phyloP scores from a whole-genome alignment of 2,888 invertebrate species.

The Drosophila dives region DNA sequence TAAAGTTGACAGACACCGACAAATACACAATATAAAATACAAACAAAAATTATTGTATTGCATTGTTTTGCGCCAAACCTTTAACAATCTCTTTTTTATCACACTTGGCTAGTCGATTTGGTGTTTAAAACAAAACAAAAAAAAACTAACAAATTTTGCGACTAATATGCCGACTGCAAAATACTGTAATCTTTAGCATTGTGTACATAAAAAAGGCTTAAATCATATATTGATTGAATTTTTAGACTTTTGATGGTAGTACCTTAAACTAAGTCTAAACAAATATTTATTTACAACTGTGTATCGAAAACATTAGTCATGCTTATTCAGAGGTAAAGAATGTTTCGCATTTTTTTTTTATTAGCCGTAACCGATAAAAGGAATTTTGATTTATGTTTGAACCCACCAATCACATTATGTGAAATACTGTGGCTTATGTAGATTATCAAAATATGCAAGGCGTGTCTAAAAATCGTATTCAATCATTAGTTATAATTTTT shows the following conservation, averaged over 20 bases:
- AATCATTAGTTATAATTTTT: neutral
- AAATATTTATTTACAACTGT: neutral
- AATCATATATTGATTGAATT: neutral
- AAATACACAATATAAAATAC: neutral
- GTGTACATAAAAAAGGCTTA: neutral
- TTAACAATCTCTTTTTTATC: neutral
- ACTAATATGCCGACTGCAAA: fast-evolving
- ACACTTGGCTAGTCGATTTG: neutral
- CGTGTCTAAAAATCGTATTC: neutral
- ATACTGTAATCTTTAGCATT: neutral
- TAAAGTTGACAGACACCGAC: slow-evolving; percentile 44
- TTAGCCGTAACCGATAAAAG: neutral
- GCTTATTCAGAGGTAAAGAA: neutral
- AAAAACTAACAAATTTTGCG: neutral
- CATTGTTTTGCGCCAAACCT: slow-evolving; percentile 37
- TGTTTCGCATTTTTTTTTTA: neutral
- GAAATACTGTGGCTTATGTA: neutral
- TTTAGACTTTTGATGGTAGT: neutral
- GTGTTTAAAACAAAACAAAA: neutral
- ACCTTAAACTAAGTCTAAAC: neutral
- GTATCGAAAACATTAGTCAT: neutral
- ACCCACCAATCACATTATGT: neutral
- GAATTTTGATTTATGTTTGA: neutral
- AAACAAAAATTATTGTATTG: neutral
- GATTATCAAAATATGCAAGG: neutral